Evolutionary conservation across 2,113 vertebrate genomes (phyloP).

Genomic region (Egretta garzetta): DNA sequence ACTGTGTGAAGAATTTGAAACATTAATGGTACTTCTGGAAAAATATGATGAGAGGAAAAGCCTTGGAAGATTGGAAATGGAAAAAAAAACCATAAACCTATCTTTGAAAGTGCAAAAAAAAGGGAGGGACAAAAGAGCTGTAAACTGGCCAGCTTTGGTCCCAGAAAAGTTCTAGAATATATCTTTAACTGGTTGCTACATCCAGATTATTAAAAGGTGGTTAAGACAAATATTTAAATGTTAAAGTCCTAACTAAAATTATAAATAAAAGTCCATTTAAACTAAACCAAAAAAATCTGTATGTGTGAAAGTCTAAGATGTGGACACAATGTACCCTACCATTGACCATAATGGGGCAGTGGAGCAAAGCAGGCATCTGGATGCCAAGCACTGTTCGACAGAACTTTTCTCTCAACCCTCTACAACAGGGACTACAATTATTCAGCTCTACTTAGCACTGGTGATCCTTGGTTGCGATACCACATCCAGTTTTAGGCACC

Average conservation of each 20-base stretch:
- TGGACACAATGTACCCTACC: background rate
- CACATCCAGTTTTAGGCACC: background rate
- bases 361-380: background rate
- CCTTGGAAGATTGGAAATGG: background rate
- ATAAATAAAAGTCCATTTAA: background rate
- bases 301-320: background rate
- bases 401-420: background rate
- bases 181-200: background rate
- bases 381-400: background rate
- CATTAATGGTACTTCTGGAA: background rate
- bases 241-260: background rate
- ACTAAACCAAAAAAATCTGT: background rate
- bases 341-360: background rate
- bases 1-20: background rate
- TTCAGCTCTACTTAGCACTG: constrained; percentile 15
- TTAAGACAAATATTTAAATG: background rate
- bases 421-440: background rate
- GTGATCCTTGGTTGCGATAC: background rate
- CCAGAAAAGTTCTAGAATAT: background rate
- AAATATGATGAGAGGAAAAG: background rate
- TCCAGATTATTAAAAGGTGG: background rate
- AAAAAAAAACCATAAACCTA: background rate
- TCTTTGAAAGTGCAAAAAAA: background rate
- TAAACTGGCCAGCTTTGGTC: background rate
- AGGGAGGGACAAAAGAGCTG: background rate